Evolutionary conservation across 2,113 vertebrate species (phyloP).

Genomic region (Bos indicus): DNA sequence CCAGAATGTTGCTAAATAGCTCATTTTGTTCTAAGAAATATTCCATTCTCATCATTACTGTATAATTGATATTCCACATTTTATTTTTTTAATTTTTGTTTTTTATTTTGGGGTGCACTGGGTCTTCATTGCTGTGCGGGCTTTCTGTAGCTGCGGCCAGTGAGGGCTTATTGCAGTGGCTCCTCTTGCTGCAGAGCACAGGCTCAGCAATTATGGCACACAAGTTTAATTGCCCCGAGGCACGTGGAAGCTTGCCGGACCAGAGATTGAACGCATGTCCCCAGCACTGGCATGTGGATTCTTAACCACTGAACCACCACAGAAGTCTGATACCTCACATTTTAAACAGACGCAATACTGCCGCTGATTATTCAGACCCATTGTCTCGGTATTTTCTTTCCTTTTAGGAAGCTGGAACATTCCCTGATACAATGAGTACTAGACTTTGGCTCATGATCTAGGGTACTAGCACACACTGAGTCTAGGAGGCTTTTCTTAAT

Average conservation of each 20-base stretch:
- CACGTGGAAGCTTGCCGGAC: not conserved
- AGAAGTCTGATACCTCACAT: not conserved
- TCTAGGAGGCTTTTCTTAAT: not conserved
- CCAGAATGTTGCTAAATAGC: slow-evolving; percentile 81
- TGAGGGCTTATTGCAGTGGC: not conserved
- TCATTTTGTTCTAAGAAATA: not conserved
- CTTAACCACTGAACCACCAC: not conserved
- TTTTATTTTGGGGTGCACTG: not conserved
- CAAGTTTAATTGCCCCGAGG: not conserved
- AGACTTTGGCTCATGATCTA: not conserved
- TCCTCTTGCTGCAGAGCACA: not conserved
- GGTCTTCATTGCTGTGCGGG: not conserved
- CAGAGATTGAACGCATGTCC: not conserved
- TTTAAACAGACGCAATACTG: not conserved
- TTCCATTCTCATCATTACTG: not conserved
- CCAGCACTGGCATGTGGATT: not conserved
- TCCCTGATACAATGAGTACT: not conserved
- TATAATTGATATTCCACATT: not conserved
- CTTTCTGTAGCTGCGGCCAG: not conserved
- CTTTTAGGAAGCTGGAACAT: not conserved
- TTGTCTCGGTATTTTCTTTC: not conserved
- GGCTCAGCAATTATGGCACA: not conserved
- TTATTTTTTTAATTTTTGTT: not conserved
- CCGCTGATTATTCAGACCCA: not conserved
- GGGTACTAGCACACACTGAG: not conserved